Evolutionary conservation across 2,888 invertebrate species (phyloP).

Genomic region (Eupeodes latifasciatus): DNA sequence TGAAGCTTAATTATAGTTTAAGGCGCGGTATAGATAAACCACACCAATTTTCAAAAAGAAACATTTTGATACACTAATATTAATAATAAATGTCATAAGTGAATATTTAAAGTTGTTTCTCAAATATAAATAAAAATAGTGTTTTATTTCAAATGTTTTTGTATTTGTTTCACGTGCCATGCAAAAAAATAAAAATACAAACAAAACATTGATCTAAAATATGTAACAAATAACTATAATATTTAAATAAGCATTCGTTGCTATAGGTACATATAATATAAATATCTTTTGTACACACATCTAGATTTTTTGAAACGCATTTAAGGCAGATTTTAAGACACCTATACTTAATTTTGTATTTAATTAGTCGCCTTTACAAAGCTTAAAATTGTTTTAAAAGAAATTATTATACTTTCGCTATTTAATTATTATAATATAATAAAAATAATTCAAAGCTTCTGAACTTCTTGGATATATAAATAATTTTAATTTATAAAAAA

Average conservation of each 20-base stretch:
- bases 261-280: no score
- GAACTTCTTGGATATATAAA: conserved; percentile 30
- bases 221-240: background rate
- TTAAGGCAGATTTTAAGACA: conserved; percentile 39
- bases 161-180: conserved; percentile 26
- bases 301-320: conserved; percentile 63
- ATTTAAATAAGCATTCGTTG: background rate
- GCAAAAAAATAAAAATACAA: conserved; percentile 5
- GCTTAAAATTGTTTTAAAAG: conserved; percentile 43
- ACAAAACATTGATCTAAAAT: background rate
- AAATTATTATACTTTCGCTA: conserved; percentile 4
- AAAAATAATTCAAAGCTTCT: conserved; percentile 24
- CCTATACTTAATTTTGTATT: conserved; percentile 7
- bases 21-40: no score
- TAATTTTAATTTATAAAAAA: conserved; percentile 15
- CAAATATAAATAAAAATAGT: no score
- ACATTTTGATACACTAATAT: no score
- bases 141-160: background rate
- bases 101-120: background rate
- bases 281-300: conserved; percentile 53
- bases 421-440: conserved; percentile 7
- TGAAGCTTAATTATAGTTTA: no score
- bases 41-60: no score
- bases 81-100: background rate
- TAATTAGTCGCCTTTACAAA: conserved; percentile 20